These are phyloP conservation scores for Lytechinus pictus DNA, from an alignment of 35 echinoderm and acorn worm genomes.

Conservation along the genomic window DNA sequence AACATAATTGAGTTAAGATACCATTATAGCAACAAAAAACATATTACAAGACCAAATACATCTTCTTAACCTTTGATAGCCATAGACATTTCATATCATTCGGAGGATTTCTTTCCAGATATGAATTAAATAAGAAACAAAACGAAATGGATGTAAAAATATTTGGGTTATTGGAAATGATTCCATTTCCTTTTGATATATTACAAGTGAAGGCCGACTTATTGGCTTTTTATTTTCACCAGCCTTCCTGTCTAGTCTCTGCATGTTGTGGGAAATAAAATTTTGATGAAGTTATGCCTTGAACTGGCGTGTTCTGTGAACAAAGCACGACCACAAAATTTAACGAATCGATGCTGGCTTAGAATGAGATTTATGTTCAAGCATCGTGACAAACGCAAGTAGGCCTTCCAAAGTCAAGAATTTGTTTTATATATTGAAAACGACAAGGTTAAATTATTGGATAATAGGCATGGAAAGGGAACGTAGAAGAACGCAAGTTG, in stretches of 20 bases:
- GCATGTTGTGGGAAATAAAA: background rate
- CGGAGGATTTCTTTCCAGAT: too few relatives aligned
- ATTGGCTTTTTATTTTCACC: background rate
- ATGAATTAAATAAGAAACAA: too few relatives aligned
- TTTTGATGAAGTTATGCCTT: background rate
- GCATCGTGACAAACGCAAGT: background rate
- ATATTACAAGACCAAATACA: too few relatives aligned
- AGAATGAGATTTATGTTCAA: background rate
- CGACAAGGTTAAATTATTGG: background rate
- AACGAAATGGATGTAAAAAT: too few relatives aligned
- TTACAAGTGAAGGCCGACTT: background rate
- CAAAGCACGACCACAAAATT: background rate
- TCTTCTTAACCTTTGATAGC: too few relatives aligned
- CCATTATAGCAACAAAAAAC: too few relatives aligned
- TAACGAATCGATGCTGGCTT: background rate
- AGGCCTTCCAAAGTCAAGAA: background rate
- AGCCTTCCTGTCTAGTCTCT: background rate
- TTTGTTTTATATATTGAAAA: background rate
- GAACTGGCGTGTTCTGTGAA: background rate
- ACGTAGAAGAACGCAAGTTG: background rate
- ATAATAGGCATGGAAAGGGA: background rate
- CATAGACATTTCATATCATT: too few relatives aligned
- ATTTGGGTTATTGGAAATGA: background rate
- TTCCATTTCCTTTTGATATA: constrained; percentile 2
- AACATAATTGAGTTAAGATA: too few relatives aligned